Base-by-base conservation (phyloP, 2,888 invertebrate genomes). In the Congeria kusceri region DNA sequence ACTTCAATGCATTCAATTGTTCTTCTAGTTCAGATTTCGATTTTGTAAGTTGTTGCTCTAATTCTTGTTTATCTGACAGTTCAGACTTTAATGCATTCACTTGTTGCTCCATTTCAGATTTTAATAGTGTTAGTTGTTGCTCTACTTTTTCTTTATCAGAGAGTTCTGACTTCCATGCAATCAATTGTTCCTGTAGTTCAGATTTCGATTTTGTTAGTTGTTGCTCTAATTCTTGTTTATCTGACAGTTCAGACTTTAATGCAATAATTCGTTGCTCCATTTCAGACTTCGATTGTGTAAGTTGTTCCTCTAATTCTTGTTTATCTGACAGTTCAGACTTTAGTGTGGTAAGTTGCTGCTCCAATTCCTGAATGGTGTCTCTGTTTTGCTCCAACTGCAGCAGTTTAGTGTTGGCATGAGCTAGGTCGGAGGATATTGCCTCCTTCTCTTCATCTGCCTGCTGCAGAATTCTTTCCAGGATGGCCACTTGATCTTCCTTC, bases 391-490 rank as follows among this genome's bases (percentile, higher is more conserved):
- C 85, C 18, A 90, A 62, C 64, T 91, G 88, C 3, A 89, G 67
- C 7, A 89, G 82, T 63, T 89, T 89, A 0, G 87, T 90, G 66
- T 90, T 90, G 18, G 89, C 88, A 59, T 85, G 85, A 57, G 87
- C 78, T 49, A 90, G 82, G 73, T 91, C 89, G 27, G 84, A 75
- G 4, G 88, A 80, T 28, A 89, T 75, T 13, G 83, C 87, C 49
- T 88, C 87, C 61, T 89, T 89, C 39, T 87, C 86, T n/a, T 73
- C 65, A 46, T 65, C 83, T 68, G 87, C 85, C 39, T 67, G 67
- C 56, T 77, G 29, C 15, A 89, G 58, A 57, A 77, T 69, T 28
- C 77, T 76, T 56, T 87, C 78, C 11, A 87, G 69, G 5, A 82
- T 81, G 18, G 20, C 63, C 7, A 86, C 56, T 75, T 66, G 69